Base-by-base conservation (phyloP, 2,113 vertebrate species). In the Hyla sarda region DNA sequence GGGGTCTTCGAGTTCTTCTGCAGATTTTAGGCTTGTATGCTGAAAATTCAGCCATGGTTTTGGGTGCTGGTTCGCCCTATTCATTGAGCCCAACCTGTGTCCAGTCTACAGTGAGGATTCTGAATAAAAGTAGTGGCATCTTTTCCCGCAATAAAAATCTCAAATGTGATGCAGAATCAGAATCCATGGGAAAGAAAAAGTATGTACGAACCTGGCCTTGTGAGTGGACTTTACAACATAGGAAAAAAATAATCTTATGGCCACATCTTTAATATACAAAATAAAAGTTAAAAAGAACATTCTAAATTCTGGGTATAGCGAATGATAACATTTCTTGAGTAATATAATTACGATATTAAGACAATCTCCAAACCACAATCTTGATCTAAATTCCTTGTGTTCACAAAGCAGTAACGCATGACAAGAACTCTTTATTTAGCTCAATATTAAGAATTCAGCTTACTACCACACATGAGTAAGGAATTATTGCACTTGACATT, bases 381-480 rank as follows among this genome's bases (percentile, higher is more conserved):
- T 21, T 77, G 52, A 52, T 77, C 74, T 9, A 52, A 30, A 54
- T 77, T 50, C 74, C 74, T 52, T 19, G 50, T 77, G 50, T 77
- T 34, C 74, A 34, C 47, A 47, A 52, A 77, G 47, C 74, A 77
- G 47, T 77, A 77, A 52, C 52, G 47, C 74, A 21, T 21, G 28
- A 54, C 48, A 32, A 77, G 7, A 77, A 54, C 28, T 77, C 25
- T 32, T 1, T 17, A 32, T 21, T 77, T 47, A 47, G 48, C n/a
- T 10, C 23, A 25, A 76, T 52, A 74, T 54, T n/a, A 4, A 11
- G 14, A 30, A 72, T 23, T 37, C 17, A 21, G 32, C 7, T 17
- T 0, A 23, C 5, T 28, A 41, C 23, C n/a, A 14, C 16, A 23
- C 21, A 21, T 23, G 67, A 23, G 2, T 23, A 23, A 41, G 32